A percentile compares a stretch with the other conserved stretches of the same genome.
Evolutionary conservation across 2,888 invertebrate species (phyloP).

Genomic region (Amblyjoppa fuscipennis): DNA sequence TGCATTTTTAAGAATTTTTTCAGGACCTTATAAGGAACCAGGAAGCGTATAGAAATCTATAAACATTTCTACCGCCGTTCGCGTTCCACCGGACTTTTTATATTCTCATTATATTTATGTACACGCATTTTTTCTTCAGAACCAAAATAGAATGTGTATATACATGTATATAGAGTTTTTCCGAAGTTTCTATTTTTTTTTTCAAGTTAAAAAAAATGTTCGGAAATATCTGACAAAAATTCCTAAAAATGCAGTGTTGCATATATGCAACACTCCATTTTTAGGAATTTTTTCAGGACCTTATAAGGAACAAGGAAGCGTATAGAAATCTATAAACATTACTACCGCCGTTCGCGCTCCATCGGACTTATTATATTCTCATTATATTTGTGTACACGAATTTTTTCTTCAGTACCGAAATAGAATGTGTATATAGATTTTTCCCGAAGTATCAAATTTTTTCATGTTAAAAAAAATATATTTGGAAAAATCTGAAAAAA

Average conservation of each 20-base stretch:
- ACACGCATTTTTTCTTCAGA: not conserved
- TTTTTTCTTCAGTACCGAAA: not conserved
- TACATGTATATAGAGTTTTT: too few species aligned
- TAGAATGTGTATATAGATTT: not conserved
- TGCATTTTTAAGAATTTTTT: too few species aligned
- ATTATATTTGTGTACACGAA: not conserved
- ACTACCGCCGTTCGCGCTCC: slow-evolving; percentile 24
- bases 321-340: slow-evolving; percentile 67
- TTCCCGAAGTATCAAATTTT: slow-evolving; percentile 2
- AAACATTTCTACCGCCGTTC: slow-evolving; percentile 48
- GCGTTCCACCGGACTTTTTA: slow-evolving; percentile 16
- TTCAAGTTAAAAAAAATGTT: too few species aligned
- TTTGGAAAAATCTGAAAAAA: too few species aligned
- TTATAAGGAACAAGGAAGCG: slow-evolving; percentile 61
- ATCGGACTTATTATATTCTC: slow-evolving; percentile 18
- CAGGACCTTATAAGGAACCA: slow-evolving; percentile 32
- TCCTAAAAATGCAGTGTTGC: too few species aligned
- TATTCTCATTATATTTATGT: not conserved
- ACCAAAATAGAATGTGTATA: too few species aligned
- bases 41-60: slow-evolving; percentile 66
- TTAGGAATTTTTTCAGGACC: too few species aligned
- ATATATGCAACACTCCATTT: too few species aligned
- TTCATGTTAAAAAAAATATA: too few species aligned
- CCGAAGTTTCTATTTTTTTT: too few species aligned
- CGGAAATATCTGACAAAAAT: too few species aligned